phyloP scores from a whole-genome alignment of 2,888 invertebrate genomes.

The Hirtodrosophila trivittata region DNA sequence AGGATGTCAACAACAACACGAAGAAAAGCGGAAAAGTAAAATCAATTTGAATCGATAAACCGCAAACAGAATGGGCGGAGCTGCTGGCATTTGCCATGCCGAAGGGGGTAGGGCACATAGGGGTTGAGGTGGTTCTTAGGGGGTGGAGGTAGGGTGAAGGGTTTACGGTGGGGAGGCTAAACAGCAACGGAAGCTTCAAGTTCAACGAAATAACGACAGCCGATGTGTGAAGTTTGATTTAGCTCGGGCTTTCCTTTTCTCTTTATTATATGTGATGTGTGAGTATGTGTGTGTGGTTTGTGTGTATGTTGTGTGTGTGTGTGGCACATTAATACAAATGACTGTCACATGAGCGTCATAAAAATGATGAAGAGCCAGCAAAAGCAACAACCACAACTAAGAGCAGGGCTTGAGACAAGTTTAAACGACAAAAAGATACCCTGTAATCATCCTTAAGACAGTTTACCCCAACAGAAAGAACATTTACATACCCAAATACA shows the following conservation, averaged over 20 bases:
- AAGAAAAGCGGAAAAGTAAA: constrained; percentile 58
- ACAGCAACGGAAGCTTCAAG: constrained; percentile 45
- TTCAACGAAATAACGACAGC: constrained; percentile 48
- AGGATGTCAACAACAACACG: constrained; percentile 58
- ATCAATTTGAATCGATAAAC: constrained; percentile 76
- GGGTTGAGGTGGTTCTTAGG: neutral
- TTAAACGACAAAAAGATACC: constrained; percentile 1
- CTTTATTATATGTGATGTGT: constrained; percentile 33
- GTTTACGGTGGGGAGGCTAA: constrained; percentile 3
- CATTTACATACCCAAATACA: too few relatives aligned
- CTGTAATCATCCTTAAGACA: too few relatives aligned
- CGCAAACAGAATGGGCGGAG: constrained; percentile 61
- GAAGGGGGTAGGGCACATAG: neutral
- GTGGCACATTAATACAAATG: constrained; percentile 73
- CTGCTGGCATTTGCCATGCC: neutral
- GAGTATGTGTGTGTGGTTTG: constrained; percentile 21
- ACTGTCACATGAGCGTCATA: constrained; percentile 77
- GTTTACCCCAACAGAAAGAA: too few relatives aligned
- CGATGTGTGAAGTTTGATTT: constrained; percentile 60
- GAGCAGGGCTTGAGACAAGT: constrained; percentile 25
- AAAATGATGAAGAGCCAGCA: constrained; percentile 71
- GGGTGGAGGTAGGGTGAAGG: neutral
- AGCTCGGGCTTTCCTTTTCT: constrained; percentile 38
- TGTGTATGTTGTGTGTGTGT: constrained; percentile 35
- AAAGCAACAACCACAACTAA: constrained; percentile 16